Conservation (phyloP, 2,797 vertebrate genomes). For the Allobates femoralis region DNA sequence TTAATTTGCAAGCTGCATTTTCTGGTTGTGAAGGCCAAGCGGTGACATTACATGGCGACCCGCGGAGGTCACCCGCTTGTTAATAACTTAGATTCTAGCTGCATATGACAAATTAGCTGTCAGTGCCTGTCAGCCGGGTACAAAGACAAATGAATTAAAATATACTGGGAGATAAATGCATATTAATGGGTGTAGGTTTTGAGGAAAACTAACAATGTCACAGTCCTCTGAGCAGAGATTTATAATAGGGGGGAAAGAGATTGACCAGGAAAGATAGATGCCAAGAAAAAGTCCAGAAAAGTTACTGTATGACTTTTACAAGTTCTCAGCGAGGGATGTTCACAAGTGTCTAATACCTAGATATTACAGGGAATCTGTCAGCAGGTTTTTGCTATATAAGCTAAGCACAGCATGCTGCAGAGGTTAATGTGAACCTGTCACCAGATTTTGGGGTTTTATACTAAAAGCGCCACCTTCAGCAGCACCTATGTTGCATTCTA, state of each 20-base stretch:
- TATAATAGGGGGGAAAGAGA: constrained; percentile 15
- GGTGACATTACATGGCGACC: constrained; percentile 57
- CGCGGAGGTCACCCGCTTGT: constrained; percentile 42
- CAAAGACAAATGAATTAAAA: constrained; percentile 55
- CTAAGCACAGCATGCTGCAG: too few relatives aligned
- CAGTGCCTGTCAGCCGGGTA: constrained; percentile 55
- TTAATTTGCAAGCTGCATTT: constrained; percentile 48
- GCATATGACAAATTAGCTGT: constrained; percentile 60
- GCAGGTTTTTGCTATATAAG: too few relatives aligned
- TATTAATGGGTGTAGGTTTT: constrained; percentile 57
- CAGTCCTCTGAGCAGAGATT: constrained; percentile 20
- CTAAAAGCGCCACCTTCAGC: too few relatives aligned
- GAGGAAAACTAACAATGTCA: constrained; percentile 56
- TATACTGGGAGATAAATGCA: constrained; percentile 50
- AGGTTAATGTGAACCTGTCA: too few relatives aligned
- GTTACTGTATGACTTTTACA: not conserved
- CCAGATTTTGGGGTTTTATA: too few relatives aligned
- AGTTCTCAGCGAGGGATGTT: too few relatives aligned
- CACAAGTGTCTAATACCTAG: too few relatives aligned
- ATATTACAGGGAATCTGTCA: too few relatives aligned
- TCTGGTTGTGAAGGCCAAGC: constrained; percentile 43
- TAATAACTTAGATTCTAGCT: constrained; percentile 53
- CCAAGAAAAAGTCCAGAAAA: not conserved
- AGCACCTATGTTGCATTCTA: too few relatives aligned
- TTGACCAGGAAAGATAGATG: not conserved